Evolutionary conservation across 2,113 vertebrate species (phyloP).

Genomic region (Propithecus coquereli): DNA sequence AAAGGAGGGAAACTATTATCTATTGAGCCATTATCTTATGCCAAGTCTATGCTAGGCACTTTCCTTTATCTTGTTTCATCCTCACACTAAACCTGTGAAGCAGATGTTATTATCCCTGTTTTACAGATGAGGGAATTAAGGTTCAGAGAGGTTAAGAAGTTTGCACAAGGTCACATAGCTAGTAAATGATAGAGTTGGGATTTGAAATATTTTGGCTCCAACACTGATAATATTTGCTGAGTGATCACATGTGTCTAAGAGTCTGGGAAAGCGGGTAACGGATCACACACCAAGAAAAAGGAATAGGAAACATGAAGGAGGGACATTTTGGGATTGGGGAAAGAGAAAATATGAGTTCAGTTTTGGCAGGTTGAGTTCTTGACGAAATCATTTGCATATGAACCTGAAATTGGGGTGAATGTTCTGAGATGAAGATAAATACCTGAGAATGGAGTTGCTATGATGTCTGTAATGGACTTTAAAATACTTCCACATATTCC

Average conservation of each 20-base stretch:
- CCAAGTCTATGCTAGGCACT: background rate
- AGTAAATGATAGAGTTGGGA: background rate
- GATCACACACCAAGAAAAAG: background rate
- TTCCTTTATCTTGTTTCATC: background rate
- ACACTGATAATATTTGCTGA: background rate
- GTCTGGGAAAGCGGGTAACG: background rate
- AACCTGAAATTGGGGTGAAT: background rate
- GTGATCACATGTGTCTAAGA: background rate
- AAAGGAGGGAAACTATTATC: background rate
- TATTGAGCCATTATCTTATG: background rate
- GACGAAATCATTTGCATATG: background rate
- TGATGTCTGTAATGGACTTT: background rate
- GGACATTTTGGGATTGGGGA: background rate
- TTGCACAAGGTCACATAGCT: background rate
- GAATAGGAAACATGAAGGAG: background rate
- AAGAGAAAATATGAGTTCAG: background rate
- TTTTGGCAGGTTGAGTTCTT: background rate
- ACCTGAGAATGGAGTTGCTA: background rate
- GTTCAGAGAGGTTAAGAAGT: conserved; percentile 33
- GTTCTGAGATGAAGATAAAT: background rate
- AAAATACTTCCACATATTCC: background rate
- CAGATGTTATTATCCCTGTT: background rate
- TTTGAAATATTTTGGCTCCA: conserved; percentile 5
- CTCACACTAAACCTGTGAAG: background rate
- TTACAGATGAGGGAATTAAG: background rate